Conservation (phyloP, 2,888 invertebrate species). For the Leucoptera coffeella region DNA sequence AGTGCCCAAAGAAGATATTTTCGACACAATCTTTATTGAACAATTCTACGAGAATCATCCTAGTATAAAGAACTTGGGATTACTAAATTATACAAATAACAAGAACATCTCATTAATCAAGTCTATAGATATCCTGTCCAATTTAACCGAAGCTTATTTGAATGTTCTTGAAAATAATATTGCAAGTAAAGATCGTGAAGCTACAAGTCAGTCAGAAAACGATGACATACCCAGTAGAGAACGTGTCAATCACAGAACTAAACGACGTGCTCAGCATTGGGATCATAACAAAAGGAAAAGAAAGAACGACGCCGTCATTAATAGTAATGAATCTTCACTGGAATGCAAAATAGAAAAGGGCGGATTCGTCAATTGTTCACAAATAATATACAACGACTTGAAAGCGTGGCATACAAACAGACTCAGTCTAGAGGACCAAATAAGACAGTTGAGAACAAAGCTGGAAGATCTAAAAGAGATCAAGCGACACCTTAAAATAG, state of each 20-base stretch:
- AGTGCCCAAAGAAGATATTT: conserved; percentile 34
- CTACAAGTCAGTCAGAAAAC: no score
- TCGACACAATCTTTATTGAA: conserved; percentile 40
- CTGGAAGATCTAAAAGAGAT: conserved; percentile 84
- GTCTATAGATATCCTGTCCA: conserved; percentile 38
- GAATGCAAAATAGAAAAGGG: conserved; percentile 68
- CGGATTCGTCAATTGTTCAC: conserved; percentile 75
- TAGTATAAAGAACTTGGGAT: conserved; percentile 37
- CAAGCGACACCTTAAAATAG: conserved; percentile 73
- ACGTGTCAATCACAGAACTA: conserved; percentile 36
- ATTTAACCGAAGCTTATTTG: conserved; percentile 42
- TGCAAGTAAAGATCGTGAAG: no score
- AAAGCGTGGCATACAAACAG: conserved; percentile 81
- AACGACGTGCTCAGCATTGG: conserved; percentile 38
- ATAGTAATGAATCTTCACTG: conserved; percentile 44
- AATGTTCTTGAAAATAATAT: no score
- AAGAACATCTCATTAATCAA: conserved; percentile 26
- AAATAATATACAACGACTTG: conserved; percentile 76
- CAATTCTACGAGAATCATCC: conserved; percentile 40
- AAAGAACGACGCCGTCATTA: conserved; percentile 30
- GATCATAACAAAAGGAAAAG: conserved; percentile 32
- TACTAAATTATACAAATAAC: conserved; percentile 28
- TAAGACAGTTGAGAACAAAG: conserved; percentile 73
- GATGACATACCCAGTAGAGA: conserved; percentile 41
- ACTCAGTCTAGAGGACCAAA: conserved; percentile 79